phyloP scores from a whole-genome alignment of 2,797 vertebrate genomes.

The Oceanodroma leucorhoa region DNA sequence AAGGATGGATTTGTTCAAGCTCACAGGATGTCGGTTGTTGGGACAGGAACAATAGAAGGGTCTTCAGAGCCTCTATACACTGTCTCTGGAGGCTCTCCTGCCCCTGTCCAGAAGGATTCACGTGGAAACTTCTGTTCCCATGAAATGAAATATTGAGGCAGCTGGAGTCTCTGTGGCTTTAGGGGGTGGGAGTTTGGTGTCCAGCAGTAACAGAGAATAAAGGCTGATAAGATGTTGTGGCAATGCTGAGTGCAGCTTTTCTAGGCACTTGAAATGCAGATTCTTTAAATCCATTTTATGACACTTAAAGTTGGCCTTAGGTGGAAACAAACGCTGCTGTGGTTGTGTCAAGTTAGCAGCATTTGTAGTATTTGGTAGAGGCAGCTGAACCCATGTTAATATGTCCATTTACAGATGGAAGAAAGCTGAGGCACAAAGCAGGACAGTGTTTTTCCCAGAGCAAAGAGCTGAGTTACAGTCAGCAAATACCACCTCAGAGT shows the following conservation, averaged over 20 bases:
- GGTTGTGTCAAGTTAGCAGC: background rate
- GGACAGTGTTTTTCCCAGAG: background rate
- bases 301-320: background rate
- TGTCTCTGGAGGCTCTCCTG: background rate
- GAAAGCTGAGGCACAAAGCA: background rate
- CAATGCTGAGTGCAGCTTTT: background rate
- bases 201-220: background rate
- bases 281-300: background rate
- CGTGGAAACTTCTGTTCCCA: background rate
- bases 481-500: background rate
- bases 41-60: background rate
- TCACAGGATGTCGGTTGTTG: no score
- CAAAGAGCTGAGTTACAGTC: background rate
- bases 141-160: background rate
- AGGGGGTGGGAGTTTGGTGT: background rate
- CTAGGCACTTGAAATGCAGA: background rate
- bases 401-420: background rate
- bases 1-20: background rate
- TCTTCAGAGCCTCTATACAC: background rate
- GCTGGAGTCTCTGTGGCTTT: background rate
- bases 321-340: background rate
- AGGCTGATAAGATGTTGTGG: background rate
- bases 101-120: no score
- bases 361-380: background rate
- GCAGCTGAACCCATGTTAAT: background rate